Base-by-base conservation (phyloP, 1,140 invertebrate species). In the Conus betulinus region DNA sequence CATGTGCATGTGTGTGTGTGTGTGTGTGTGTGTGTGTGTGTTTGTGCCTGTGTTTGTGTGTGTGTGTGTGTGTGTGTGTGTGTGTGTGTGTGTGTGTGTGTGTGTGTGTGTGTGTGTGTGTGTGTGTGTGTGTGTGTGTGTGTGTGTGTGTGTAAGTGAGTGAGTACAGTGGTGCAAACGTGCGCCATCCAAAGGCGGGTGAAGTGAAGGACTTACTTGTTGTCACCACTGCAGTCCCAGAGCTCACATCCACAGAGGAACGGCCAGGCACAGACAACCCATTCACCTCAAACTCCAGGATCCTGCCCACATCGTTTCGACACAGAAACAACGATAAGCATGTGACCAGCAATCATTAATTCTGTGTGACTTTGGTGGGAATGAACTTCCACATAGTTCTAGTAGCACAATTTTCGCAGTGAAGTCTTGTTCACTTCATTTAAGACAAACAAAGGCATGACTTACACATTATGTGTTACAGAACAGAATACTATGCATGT, bases 211-310 rank as follows among this genome's bases (percentile, higher is more conserved):
- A 85, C 94, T 91, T 96, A 97, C 96, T 96, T 97, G 87, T 93
- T 92, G 93, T 97, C 96, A n/a, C 97, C 97, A 94, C 97, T 97
- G 90, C 96, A 97, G 92, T 97, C 97, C 97, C 97, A 97, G 76
- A 97, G 93, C 93, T 97, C 5, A 97, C 96, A 91, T 97, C 97
- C 71, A 96, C 95, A 90, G 96, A 96, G 1, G 95, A 92, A 51
- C 93, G 88, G 92, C 91, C 95, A 95, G 86, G 96, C 96, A 89
- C 96, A 67, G 88, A 96, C 88, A 95, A 95, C 25, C 95, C 93
- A 79, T 88, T 90, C 84, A 95, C 94, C 95, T 97, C 97, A 95
- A 97, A 97, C 94, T 97, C 97, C 17, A 97, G 92, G 92, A 97
- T 97, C 91, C 97, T 95, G 89, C 1, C 5, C 1, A 74, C 25